Conservation (phyloP, 1,140 invertebrate species). For the Trichoplusia ni region DNA sequence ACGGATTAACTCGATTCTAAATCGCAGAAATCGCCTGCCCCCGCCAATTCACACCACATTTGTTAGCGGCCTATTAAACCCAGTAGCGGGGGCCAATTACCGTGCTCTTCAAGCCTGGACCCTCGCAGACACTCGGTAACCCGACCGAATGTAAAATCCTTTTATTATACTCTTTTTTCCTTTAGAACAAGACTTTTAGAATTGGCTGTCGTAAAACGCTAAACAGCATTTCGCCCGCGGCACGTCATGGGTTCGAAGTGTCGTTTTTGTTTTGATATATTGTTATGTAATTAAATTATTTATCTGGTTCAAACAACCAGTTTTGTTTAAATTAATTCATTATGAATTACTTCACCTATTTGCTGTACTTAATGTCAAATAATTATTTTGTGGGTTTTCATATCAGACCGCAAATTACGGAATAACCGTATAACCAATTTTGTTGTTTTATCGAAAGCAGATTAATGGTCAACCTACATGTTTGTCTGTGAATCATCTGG, state of each 20-base stretch:
- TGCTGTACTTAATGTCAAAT: too few species aligned
- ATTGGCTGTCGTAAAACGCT: slow-evolving; percentile 33
- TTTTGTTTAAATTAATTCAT: background rate
- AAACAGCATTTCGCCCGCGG: slow-evolving; percentile 17
- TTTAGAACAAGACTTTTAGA: slow-evolving; percentile 22
- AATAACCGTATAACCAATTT: too few species aligned
- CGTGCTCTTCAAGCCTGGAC: slow-evolving; percentile 38
- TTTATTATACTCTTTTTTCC: slow-evolving; percentile 2
- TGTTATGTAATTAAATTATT: slow-evolving; percentile 25
- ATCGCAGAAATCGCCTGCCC: slow-evolving; percentile 24
- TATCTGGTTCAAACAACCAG: background rate
- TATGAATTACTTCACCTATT: background rate
- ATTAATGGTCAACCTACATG: too few species aligned
- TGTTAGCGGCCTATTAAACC: slow-evolving; percentile 64
- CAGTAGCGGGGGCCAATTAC: slow-evolving; percentile 63
- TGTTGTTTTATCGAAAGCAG: too few species aligned
- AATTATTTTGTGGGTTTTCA: too few species aligned
- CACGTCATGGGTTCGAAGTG: slow-evolving; percentile 7
- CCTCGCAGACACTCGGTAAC: slow-evolving; percentile 16
- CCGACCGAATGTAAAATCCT: slow-evolving; percentile 31
- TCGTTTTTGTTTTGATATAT: slow-evolving; percentile 23
- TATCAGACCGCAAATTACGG: too few species aligned
- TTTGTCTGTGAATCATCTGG: too few species aligned
- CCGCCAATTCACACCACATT: slow-evolving; percentile 67
- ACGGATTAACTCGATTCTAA: too few species aligned